Evolutionary conservation across 2,113 vertebrate genomes (phyloP).

Genomic region (Apteryx owenii): DNA sequence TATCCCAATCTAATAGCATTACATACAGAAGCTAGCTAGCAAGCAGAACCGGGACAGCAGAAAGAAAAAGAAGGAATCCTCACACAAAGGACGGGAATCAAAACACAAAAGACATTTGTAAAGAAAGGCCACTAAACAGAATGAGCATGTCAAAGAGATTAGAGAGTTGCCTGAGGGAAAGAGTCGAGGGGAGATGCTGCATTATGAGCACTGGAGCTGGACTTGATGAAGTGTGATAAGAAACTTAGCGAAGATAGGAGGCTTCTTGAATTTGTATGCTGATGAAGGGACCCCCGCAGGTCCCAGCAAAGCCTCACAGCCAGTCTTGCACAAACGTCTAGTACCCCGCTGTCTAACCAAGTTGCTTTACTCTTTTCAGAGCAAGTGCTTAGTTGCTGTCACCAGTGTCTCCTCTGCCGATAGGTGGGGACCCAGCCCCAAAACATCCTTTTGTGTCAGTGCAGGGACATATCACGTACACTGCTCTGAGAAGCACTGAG

Average conservation of each 20-base stretch:
- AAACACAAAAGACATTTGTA: conserved; percentile 60
- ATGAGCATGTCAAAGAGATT: conserved; percentile 51
- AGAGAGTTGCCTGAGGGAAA: conserved; percentile 24
- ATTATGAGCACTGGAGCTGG: conserved; percentile 9
- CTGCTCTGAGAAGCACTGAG: not conserved
- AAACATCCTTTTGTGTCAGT: not conserved
- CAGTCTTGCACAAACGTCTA: not conserved
- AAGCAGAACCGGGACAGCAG: conserved; percentile 35
- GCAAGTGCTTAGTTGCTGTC: not conserved
- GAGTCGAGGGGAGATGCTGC: conserved; percentile 15
- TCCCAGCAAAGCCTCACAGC: not conserved
- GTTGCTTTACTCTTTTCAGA: not conserved
- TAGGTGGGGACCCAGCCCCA: not conserved
- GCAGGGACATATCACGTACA: accelerated
- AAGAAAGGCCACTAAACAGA: conserved; percentile 57
- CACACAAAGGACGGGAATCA: conserved; percentile 60
- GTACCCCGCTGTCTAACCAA: not conserved
- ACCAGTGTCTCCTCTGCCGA: not conserved
- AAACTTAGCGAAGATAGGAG: not conserved
- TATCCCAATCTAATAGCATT: conserved; percentile 71
- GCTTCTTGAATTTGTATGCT: not conserved
- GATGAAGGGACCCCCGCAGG: not conserved
- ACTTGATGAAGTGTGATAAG: not conserved
- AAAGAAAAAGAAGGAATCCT: conserved; percentile 57
- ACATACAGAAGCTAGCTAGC: conserved; percentile 15